These are phyloP conservation scores for Chironomus striatipennis DNA, from an alignment of 1,140 invertebrate species.

Conservation along the genomic window DNA sequence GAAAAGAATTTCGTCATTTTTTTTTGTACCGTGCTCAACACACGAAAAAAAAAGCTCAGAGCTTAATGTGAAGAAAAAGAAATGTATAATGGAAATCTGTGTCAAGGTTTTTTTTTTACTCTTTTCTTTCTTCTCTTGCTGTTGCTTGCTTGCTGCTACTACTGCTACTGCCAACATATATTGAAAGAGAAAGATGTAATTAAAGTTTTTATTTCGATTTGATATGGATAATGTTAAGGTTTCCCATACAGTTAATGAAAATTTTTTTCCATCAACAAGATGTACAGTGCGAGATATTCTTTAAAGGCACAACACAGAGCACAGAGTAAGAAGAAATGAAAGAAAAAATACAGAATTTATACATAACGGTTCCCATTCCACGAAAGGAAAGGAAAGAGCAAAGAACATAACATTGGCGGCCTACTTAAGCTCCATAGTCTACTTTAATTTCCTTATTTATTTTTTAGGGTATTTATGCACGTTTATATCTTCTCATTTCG, in stretches of 20 bases:
- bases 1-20: neutral
- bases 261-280: neutral
- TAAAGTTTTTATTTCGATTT: neutral
- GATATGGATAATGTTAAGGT: too few relatives aligned
- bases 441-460: constrained; percentile 1
- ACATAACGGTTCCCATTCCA: constrained; percentile 1
- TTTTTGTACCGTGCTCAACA: neutral
- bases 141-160: neutral
- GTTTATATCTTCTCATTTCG: neutral
- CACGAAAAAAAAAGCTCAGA: neutral
- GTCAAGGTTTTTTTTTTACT: constrained; percentile 22
- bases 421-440: neutral
- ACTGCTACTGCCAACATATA: neutral
- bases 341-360: neutral
- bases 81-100: constrained; percentile 20
- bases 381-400: neutral
- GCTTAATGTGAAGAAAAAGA: neutral
- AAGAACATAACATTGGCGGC: constrained; percentile 1
- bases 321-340: neutral
- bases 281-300: neutral
- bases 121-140: too few relatives aligned
- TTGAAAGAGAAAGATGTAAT: constrained; percentile 11
- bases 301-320: neutral
- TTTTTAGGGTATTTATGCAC: too few relatives aligned
- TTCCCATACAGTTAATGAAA: neutral